Conservation (phyloP, 92 coral and sea anemone species). For the Epizoanthus rinbou region DNA sequence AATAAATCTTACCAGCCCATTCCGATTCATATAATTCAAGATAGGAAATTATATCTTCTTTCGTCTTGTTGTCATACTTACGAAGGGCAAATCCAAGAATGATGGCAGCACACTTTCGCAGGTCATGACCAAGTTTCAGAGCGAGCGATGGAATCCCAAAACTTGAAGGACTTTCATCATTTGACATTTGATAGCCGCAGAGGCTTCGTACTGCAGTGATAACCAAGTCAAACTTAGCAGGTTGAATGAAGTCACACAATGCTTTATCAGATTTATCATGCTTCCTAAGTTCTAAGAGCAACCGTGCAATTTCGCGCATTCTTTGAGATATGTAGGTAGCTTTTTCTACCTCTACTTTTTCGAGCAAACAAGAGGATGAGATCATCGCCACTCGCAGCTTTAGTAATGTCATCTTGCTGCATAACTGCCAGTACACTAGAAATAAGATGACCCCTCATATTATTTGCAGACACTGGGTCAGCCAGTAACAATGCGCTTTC, state of each 20-base stretch:
- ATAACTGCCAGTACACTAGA: constrained; percentile 13
- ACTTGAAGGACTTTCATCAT: too few species aligned
- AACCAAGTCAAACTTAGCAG: background rate
- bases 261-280: background rate
- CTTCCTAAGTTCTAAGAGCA: constrained; percentile 18
- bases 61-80: too few species aligned
- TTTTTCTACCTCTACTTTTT: background rate
- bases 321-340: constrained; percentile 13
- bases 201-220: background rate
- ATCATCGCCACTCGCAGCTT: background rate
- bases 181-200: too few species aligned
- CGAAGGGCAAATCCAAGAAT: too few species aligned
- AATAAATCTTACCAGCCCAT: too few species aligned
- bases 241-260: background rate
- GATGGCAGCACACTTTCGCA: too few species aligned
- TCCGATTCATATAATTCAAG: too few species aligned
- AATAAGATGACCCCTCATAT: background rate
- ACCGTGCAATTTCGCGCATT: constrained; percentile 17
- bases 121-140: too few species aligned
- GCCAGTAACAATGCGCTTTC: constrained; percentile 16
- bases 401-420: constrained; percentile 19
- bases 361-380: constrained; percentile 4
- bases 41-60: too few species aligned
- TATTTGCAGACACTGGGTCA: constrained; percentile 22
- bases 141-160: too few species aligned